Evolutionary conservation across 2,113 vertebrate species (phyloP), one percentile per base, ranked within the genome.

Genomic region (Callopanchax toddi): DNA sequence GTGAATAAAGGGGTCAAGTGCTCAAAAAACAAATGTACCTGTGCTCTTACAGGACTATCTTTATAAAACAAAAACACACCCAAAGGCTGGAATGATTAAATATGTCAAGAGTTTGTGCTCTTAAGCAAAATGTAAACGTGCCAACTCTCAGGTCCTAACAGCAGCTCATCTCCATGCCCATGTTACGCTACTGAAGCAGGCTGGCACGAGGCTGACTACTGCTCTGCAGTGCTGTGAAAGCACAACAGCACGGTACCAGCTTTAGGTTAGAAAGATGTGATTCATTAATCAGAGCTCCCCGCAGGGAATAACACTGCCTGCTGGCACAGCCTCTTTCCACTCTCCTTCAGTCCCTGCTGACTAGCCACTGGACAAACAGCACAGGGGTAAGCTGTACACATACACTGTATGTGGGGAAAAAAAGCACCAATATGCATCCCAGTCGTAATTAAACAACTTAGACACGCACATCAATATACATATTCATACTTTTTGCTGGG

Each of bases 241-340:
- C 79, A 82, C 67, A 79, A 76, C 50, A 25, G 71, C 74, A 45
- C 71, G 68, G 67, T 51, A 56, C 67, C 79, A 57, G 75, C 79
- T 84, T 64, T 64, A 74, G 83, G 82, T 89, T 81, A 86, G 73
- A 83, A 76, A 84, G 78, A 84, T 82, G 79, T 71, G 83, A 89
- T 89, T 91, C 87, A 92, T 91, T 91, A 89, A 90, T 90, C 86
- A 90, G 78, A 80, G 36, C 75, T 63, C 67, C 73, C 85, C 53
- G 51, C 72, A 17, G 67, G 75, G 82, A 83, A 82, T 78, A 60
- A 67, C 51, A 64, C 68, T 74, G 76, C 76, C 74, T 83, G 68
- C 79, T 80, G 75, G 71, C 74, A 60, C 53, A 61, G 67, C 77
- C 61, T 60, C 67, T 68, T 61, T 72, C 53, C 40, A 52, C 57